Evolutionary conservation across 2,113 vertebrate genomes (phyloP).

Genomic region (Progne subis): DNA sequence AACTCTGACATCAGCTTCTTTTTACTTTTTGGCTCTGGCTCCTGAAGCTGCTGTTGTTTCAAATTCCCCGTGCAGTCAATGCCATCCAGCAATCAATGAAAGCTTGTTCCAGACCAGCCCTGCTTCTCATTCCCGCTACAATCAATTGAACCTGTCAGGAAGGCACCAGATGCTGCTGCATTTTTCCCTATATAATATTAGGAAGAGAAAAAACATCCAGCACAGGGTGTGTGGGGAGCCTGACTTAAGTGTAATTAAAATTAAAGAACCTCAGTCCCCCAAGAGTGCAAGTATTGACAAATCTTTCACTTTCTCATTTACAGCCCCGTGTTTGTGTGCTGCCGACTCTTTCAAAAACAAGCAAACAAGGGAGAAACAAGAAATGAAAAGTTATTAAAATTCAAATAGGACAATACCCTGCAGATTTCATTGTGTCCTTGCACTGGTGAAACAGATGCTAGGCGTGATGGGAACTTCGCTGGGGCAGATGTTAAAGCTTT

Average conservation of each 20-base stretch:
- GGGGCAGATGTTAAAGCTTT: background rate
- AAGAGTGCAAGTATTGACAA: background rate
- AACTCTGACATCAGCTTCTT: background rate
- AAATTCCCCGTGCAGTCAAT: slow-evolving; percentile 27
- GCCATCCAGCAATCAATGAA: slow-evolving; percentile 46
- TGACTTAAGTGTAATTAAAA: slow-evolving; percentile 21
- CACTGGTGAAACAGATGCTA: background rate
- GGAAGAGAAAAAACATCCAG: slow-evolving; percentile 15
- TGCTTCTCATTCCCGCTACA: slow-evolving; percentile 4
- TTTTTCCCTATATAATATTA: background rate
- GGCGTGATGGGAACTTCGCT: background rate
- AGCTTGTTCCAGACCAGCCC: slow-evolving; percentile 43
- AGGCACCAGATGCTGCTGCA: slow-evolving; percentile 12
- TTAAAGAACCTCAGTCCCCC: background rate
- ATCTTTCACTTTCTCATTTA: background rate
- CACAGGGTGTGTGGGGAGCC: background rate
- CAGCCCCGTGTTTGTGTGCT: background rate
- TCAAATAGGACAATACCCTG: background rate
- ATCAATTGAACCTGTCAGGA: slow-evolving; percentile 64
- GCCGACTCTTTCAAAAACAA: background rate
- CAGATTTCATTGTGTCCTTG: background rate
- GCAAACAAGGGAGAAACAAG: background rate
- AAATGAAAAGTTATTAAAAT: slow-evolving; percentile 6
- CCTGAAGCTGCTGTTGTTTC: slow-evolving; percentile 13
- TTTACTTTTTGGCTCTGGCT: background rate